Conservation (phyloP, 1,140 invertebrate species). For the Drosophila arizonae region DNA sequence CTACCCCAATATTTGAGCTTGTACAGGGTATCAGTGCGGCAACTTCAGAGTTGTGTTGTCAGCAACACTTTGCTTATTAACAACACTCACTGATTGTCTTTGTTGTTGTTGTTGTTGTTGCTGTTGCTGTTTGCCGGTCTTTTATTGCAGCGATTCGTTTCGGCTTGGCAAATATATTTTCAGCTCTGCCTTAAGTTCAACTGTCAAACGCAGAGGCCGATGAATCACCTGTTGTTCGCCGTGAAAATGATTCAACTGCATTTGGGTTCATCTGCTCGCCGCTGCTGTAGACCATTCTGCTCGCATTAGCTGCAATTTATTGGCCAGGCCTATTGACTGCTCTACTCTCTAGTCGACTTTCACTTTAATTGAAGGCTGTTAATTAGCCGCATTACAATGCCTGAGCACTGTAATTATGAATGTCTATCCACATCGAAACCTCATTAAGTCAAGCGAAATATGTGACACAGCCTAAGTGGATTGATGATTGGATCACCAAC, state of each 20-base stretch:
- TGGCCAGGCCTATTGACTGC: background rate
- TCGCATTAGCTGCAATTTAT: conserved; percentile 1
- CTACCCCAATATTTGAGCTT: too few species aligned
- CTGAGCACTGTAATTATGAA: conserved; percentile 23
- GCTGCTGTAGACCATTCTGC: background rate
- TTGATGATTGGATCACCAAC: background rate
- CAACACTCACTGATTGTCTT: conserved; percentile 13
- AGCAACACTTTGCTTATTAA: conserved; percentile 65
- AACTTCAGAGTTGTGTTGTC: background rate
- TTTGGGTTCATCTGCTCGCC: background rate
- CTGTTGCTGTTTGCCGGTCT: conserved; percentile 20
- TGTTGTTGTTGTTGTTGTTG: conserved; percentile 12
- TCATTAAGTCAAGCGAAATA: conserved; percentile 9
- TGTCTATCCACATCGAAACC: conserved; percentile 8
- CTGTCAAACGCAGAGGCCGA: conserved; percentile 37
- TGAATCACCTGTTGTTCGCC: conserved; percentile 46
- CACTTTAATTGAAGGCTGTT: conserved; percentile 37
- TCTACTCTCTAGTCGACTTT: conserved; percentile 35
- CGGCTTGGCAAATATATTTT: conserved; percentile 22
- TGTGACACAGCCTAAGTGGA: conserved; percentile 14
- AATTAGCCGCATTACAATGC: conserved; percentile 33
- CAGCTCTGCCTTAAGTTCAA: conserved; percentile 27
- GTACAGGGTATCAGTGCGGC: background rate
- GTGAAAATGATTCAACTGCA: conserved; percentile 34
- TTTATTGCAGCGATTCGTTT: conserved; percentile 3